Evolutionary conservation across 2,797 vertebrate species (phyloP).

Genomic region (Hemitrygon akajei): DNA sequence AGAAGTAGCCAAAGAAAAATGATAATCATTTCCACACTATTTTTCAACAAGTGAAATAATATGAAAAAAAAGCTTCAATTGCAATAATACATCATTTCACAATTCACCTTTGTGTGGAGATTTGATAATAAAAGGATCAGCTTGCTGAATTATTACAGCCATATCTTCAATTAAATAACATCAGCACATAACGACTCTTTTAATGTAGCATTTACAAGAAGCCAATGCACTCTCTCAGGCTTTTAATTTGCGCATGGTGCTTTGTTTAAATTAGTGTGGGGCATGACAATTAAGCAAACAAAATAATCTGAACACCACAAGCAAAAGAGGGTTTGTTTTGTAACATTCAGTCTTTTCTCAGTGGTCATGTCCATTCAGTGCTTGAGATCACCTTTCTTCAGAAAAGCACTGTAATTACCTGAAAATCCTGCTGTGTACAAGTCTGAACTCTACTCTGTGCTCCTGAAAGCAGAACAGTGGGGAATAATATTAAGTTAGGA

Average conservation of each 20-base stretch:
- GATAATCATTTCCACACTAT: background rate
- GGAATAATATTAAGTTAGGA: background rate
- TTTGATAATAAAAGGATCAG: background rate
- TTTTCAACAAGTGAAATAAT: background rate
- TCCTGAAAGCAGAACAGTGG: background rate
- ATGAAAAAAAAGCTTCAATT: background rate
- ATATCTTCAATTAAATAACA: background rate
- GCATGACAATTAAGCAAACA: background rate
- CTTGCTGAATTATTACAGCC: background rate
- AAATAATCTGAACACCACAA: constrained; percentile 9
- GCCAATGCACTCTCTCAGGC: background rate
- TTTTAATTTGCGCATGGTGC: constrained; percentile 8
- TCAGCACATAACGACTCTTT: background rate
- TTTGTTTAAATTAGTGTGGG: background rate
- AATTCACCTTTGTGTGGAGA: background rate
- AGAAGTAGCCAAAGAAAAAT: background rate
- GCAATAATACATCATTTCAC: background rate
- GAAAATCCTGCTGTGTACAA: constrained; percentile 17
- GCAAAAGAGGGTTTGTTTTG: background rate
- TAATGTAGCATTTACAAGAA: background rate
- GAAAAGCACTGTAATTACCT: constrained; percentile 26
- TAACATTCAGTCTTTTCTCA: constrained; percentile 9
- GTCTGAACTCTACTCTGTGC: background rate
- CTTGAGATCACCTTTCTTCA: background rate
- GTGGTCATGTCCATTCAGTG: background rate